Percentiles rank a stretch among this genome's conserved stretches.
phyloP scores from a whole-genome alignment of 2,113 vertebrate species.

The Oryzias javanicus region DNA sequence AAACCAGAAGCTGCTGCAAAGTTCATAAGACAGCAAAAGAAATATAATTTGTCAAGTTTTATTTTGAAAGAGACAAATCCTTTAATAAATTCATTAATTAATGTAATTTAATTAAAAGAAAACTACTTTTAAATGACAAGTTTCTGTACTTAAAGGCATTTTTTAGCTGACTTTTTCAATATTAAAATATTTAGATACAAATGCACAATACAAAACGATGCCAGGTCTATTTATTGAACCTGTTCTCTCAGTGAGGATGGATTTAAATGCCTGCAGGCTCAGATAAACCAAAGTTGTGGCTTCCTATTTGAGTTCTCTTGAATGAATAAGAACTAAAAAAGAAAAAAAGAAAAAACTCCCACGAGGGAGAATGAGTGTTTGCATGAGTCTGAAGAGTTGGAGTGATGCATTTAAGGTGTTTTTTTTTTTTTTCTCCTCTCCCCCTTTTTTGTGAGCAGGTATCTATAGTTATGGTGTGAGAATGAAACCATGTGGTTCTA shows the following conservation, averaged over 20 bases:
- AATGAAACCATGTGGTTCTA: slow-evolving; percentile 51
- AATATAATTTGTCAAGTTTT: too few relatives aligned
- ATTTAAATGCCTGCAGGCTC: slow-evolving; percentile 21
- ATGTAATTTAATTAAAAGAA: too few relatives aligned
- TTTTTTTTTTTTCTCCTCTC: not conserved
- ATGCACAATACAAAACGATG: not conserved
- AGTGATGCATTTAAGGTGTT: slow-evolving; percentile 40
- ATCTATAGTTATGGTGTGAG: slow-evolving; percentile 45
- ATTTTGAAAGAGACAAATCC: too few relatives aligned
- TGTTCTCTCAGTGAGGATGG: too few relatives aligned
- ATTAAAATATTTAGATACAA: not conserved
- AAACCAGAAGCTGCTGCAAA: too few relatives aligned
- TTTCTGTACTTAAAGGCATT: too few relatives aligned
- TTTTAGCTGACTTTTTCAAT: too few relatives aligned
- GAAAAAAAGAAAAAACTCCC: slow-evolving; percentile 42
- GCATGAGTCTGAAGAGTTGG: slow-evolving; percentile 21
- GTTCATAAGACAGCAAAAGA: too few relatives aligned
- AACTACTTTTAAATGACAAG: too few relatives aligned
- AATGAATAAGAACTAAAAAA: slow-evolving; percentile 44
- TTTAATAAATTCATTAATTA: too few relatives aligned
- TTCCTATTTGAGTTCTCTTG: slow-evolving; percentile 58
- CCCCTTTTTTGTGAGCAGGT: slow-evolving; percentile 17
- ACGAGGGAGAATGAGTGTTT: slow-evolving; percentile 34
- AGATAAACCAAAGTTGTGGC: slow-evolving; percentile 5
- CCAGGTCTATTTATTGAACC: not conserved